Base-by-base conservation (phyloP, 2,888 invertebrate species). In the Tetrapedia diversipes region DNA sequence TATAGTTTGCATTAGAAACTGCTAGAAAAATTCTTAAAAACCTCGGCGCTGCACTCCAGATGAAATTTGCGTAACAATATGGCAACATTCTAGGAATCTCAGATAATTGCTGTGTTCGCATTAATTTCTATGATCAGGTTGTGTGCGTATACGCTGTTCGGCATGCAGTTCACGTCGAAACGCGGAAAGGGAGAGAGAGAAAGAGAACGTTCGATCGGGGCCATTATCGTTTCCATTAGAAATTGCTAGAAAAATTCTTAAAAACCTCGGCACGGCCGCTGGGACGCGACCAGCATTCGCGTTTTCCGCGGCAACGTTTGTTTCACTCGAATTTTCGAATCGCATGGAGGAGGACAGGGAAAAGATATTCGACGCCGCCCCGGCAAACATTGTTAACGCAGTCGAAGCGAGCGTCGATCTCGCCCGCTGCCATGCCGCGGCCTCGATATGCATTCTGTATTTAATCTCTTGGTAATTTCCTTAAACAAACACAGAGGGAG, bases 401-500 rank as follows among this genome's bases (percentile, higher is more conserved):
- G 63, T n/a, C n/a, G 45, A 29, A 24, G 37, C 51, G 57, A 63
- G 54, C 65, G 60, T 66, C 72, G 72, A 73, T 83, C 72, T 63
- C 73, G n/a, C n/a, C n/a, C n/a, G n/a, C n/a, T n/a, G 49, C 67
- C 59, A n/a, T 4, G 43, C 22, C n/a, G 32, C 19, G 37, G 39
- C 45, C 14, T 69, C 82, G 84, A 84, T 79, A 82, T 59, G 71
- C 79, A 54, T 73, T 69, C 73, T 64, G 68, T 70, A 66, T 84
- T 84, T 83, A 84, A 82, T 82, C 81, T 69, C 68, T 61, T 68
- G 63, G 85, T 82, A 82, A 83, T 85, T 85, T 84, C 80, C 72
- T 84, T 85, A 77, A 84, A 83, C 86, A 84, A 84, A 84, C 79
- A 86, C 65, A 43, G 59, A n/a, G n/a, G n/a, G n/a, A n/a, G n/a